Base-by-base conservation (phyloP, 35 echinoderm and acorn worm genomes). In the Lytechinus pictus region DNA sequence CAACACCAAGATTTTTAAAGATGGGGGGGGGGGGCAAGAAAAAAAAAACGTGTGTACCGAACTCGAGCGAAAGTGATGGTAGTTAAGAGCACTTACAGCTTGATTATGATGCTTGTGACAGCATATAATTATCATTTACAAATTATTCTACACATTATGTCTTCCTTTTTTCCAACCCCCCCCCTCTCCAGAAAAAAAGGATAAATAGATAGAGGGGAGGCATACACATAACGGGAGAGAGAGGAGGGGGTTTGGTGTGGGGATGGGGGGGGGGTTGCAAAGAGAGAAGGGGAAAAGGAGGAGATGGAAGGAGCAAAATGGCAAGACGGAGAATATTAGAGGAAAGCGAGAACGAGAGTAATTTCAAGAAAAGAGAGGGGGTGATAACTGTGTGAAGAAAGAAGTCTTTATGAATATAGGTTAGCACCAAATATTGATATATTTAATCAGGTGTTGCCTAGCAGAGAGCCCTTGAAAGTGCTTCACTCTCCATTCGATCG, bases 371-470 rank as follows among this genome's bases (percentile, higher is more conserved):
- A 8, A 79, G 66, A 79, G 21, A 79, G 56, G 56, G 56, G 56
- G 56, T 9, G 9, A 13, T 9, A 10, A 58, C 13, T 58, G 56
- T 58, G 56, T 58, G 66, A 79, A 79, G 66, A 79, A 58, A n/a
- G 6, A 79, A 79, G 66, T 79, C n/a, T 79, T 79, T 14, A 24
- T 24, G 21, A 79, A 79, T 79, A 79, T 79, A 79, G 66, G 66
- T 79, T 79, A 54, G 28, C 27, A 6, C 5, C 88, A 90, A 90
- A 90, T 90, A 90, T 90, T 90, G 88, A 90, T 44, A 54, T 90
- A 90, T 90, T 90, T 90, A 90, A 54, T 90, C 88, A 90, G 88
- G 88, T 90, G 88, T 90, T 54, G 13, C 52, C 29, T 90, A 90
- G 88, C 29, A 54, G 88, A 90, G 88, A 89, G 0, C 88, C 52